These are phyloP conservation scores for Brachyptera putata DNA, from an alignment of 2,888 invertebrate species.

Conservation along the genomic window DNA sequence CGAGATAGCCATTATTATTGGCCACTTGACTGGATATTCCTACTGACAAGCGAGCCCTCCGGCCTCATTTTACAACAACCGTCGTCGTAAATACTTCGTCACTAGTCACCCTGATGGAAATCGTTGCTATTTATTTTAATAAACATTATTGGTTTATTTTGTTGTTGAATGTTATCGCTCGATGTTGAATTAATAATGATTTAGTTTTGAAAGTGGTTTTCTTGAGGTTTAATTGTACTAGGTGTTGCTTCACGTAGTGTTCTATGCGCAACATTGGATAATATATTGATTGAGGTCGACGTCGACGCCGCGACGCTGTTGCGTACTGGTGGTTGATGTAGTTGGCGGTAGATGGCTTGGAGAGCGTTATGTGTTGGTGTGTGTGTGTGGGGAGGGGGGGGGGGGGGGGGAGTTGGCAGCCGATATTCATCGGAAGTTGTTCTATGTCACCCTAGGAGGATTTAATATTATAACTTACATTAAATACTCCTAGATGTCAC, in stretches of 20 bases:
- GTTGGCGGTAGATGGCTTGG: background rate
- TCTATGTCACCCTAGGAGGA: background rate
- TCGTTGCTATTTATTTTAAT: no score
- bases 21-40: no score
- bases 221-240: background rate
- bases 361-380: background rate
- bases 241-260: background rate
- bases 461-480: no score
- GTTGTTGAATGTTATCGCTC: no score
- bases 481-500: no score
- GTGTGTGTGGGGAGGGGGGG: background rate
- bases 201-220: background rate
- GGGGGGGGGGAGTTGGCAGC: background rate
- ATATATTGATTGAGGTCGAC: slow-evolving; percentile 14
- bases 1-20: no score
- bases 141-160: no score
- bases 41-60: no score
- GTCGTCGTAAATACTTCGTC: no score
- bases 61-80: no score
- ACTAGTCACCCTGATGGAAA: no score
- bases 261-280: slow-evolving; percentile 6
- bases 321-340: background rate
- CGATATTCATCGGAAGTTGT: background rate
- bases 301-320: slow-evolving; percentile 4
- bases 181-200: no score